Base-by-base conservation (phyloP, 2,888 invertebrate species). In the Agrenia bidenticulata region DNA sequence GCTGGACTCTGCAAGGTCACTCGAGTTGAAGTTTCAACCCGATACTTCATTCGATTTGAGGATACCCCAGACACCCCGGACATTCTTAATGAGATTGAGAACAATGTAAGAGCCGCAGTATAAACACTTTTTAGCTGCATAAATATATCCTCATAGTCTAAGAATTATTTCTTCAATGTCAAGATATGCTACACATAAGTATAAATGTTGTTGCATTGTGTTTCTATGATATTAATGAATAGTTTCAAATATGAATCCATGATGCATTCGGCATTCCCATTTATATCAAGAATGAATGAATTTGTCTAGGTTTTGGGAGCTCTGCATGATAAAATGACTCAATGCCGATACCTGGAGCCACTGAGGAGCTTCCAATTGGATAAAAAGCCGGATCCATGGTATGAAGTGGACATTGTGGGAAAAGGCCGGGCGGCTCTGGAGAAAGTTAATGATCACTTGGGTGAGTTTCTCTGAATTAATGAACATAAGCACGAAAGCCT, bases 311-410 rank as follows among this genome's bases (percentile, higher is more conserved):
- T 87, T 76, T 85, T 84, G 24, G 81, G 85, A 49, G 80, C 83
- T n/a, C 80, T 97, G 27, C 88, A 93, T 80, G 97, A 97, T 82
- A 86, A 88, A 71, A 96, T 97, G 96, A 95, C 95, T 1, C 88
- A 97, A 81, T 94, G 93, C 78, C 83, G 87, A 63, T 98, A 97
- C 77, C 84, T 85, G 0, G 82, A 85, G 74, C 84, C 86, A 1
- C 79, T 86, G 37, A 78, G 81, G 58, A 83, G 81, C 55, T 87
- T 87, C 77, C 81, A 83, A 63, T 81, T 84, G 71, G 81, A 83
- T 45, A 80, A 83, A 15, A 78, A 79, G 45, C 82, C 84, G 5
- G 89, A 91, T 70, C 82, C 87, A 2, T 91, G 94, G 86, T 89
- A 86, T 80, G 87, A 89, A 76, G 90, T 97, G 7, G 91, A 95